Conservation (phyloP, 1,140 invertebrate species). For the Platyscapa corneri region DNA sequence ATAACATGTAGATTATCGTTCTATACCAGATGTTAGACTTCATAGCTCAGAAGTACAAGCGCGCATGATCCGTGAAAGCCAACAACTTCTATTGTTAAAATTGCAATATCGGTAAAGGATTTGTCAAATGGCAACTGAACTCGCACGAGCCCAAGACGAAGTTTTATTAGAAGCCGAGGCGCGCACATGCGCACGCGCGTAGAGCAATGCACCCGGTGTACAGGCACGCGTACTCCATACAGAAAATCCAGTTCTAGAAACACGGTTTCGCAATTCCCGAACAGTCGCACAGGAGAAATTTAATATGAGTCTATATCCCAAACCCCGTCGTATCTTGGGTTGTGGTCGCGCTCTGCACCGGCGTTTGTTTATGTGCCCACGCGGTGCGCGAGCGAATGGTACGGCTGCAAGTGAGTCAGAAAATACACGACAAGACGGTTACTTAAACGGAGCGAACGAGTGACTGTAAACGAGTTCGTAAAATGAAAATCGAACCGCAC, state of each 20-base stretch:
- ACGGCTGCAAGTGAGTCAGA: background rate
- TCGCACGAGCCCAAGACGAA: too few species aligned
- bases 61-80: background rate
- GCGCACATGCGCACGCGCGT: background rate
- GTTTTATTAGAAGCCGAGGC: background rate
- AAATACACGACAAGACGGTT: background rate
- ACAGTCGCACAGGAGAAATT: background rate
- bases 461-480: conserved; percentile 24
- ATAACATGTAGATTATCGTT: too few species aligned
- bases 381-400: background rate
- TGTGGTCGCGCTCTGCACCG: background rate
- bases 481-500: conserved; percentile 37
- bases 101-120: background rate
- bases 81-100: background rate
- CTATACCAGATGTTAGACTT: too few species aligned
- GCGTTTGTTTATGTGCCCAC: conserved; percentile 20
- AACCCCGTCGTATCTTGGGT: background rate
- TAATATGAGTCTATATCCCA: background rate
- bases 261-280: conserved; percentile 28
- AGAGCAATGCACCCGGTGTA: background rate
- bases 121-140: background rate
- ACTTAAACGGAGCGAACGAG: background rate
- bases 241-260: conserved; percentile 41
- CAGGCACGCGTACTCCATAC: background rate
- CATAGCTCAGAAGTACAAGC: too few species aligned